Evolutionary conservation across 2,113 vertebrate species (phyloP).

Genomic region (Sigmodon hispidus): DNA sequence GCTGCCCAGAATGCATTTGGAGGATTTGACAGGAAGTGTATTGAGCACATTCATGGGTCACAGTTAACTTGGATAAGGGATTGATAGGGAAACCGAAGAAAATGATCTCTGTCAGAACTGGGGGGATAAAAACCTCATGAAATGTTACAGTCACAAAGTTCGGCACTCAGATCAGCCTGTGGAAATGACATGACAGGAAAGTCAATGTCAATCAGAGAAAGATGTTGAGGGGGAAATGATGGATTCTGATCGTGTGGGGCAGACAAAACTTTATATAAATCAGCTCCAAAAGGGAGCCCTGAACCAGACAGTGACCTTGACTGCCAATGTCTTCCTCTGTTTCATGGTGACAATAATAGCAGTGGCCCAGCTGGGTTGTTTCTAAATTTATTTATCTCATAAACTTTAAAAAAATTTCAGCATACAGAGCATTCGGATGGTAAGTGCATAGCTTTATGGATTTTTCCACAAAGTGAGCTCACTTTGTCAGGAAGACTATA

Average conservation of each 20-base stretch:
- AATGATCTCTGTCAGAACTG: not conserved
- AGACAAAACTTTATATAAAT: not conserved
- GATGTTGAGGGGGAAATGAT: fast-evolving
- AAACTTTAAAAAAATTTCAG: not conserved
- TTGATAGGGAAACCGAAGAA: not conserved
- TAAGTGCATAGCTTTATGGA: not conserved
- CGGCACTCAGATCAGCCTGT: not conserved
- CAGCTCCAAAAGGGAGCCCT: not conserved
- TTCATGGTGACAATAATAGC: not conserved
- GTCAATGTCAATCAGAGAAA: not conserved
- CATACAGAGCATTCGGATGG: not conserved
- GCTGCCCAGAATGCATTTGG: not conserved
- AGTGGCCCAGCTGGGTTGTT: not conserved
- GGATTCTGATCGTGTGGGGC: not conserved
- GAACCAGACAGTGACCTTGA: not conserved
- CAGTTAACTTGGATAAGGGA: not conserved
- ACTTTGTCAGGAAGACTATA: no score
- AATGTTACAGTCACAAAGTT: not conserved
- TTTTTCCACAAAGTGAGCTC: not conserved
- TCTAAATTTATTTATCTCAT: not conserved
- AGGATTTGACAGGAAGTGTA: not conserved
- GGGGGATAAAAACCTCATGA: not conserved
- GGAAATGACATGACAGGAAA: not conserved
- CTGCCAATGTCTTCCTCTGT: not conserved
- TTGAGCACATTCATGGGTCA: not conserved